Evolutionary conservation across 2,113 vertebrate species (phyloP), one percentile per base, ranked within the genome.

Genomic region (Corvus moneduloides): DNA sequence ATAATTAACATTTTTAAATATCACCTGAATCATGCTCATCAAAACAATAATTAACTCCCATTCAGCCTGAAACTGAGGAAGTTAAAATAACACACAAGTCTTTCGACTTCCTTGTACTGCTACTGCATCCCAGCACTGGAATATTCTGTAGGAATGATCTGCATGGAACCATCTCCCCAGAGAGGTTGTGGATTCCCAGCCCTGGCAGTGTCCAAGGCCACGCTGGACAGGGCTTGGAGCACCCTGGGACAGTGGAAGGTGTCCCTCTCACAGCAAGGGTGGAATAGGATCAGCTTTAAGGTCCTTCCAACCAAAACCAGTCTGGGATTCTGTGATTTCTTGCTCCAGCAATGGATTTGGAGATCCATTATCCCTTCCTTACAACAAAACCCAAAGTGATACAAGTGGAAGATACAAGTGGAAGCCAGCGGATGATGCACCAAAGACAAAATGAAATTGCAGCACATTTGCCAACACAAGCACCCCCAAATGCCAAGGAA

Each of bases 21-120:
- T 32, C 77, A 87, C 11, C 35, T 63, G 72, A 78, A 24, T 59
- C 48, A 30, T 0, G 3, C 24, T 82, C 74, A 48, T 55, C 93
- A 95, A 93, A 96, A 72, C 56, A 84, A 2, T 77, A 81, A 89
- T 90, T 89, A 94, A 52, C 73, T 84, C 56, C 5, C 69, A 62
- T 16, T 33, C 82, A 26, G 52, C 46, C 44, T 4, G 24, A 23
- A 81, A 46, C 13, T 18, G 62, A 81, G 35, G 21, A 55, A 39
- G 11, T 24, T 67, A 23, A 69, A 83, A 48, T 27, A 54, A 32
- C 27, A 59, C 11, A 3, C 2, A 30, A 61, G 48, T 3, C 21
- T 64, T 22, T 2, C 0, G 1, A 14, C 13, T 91, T 61, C 54
- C 43, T 51, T 27, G 33, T 16, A 17, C n/a, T 58, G 27, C 7